Evolutionary conservation across 2,888 invertebrate genomes (phyloP).

Genomic region (Metalampra italica): DNA sequence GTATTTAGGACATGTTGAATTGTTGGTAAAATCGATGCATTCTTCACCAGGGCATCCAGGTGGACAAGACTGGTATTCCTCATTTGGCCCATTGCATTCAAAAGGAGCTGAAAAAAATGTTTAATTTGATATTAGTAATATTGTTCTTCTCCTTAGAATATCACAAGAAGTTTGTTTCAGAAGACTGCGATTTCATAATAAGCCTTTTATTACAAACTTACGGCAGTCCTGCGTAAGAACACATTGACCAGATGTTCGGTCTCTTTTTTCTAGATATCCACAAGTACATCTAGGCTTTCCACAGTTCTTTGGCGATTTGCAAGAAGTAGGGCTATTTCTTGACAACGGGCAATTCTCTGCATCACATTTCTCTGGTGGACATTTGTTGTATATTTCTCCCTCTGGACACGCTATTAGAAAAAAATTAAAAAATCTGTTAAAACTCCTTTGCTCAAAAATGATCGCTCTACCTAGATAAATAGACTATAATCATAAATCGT

Average conservation of each 20-base stretch:
- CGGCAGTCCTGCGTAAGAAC: slow-evolving; percentile 12
- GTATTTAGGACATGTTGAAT: slow-evolving; percentile 16
- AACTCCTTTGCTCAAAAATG: too few species aligned
- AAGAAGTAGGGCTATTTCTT: slow-evolving; percentile 10
- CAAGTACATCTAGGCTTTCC: slow-evolving; percentile 15
- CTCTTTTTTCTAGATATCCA: slow-evolving; percentile 10
- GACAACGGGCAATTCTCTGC: slow-evolving; percentile 19
- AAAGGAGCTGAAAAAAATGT: slow-evolving; percentile 15
- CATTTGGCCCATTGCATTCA: slow-evolving; percentile 17
- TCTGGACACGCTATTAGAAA: slow-evolving; percentile 13
- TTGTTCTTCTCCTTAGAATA: too few species aligned
- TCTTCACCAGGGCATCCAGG: slow-evolving; percentile 18
- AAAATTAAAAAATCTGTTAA: background rate
- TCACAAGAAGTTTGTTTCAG: too few species aligned
- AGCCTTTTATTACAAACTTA: background rate
- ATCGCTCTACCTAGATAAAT: too few species aligned
- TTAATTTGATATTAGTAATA: background rate
- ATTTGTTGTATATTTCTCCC: slow-evolving; percentile 14
- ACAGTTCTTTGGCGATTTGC: slow-evolving; percentile 10
- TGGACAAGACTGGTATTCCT: slow-evolving; percentile 18
- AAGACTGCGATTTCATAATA: too few species aligned
- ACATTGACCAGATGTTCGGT: slow-evolving; percentile 14
- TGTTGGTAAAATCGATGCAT: slow-evolving; percentile 20
- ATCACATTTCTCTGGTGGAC: slow-evolving; percentile 16
- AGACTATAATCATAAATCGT: too few species aligned